Conservation (phyloP, 1,140 invertebrate species). For the Eulimnadia texana region DNA sequence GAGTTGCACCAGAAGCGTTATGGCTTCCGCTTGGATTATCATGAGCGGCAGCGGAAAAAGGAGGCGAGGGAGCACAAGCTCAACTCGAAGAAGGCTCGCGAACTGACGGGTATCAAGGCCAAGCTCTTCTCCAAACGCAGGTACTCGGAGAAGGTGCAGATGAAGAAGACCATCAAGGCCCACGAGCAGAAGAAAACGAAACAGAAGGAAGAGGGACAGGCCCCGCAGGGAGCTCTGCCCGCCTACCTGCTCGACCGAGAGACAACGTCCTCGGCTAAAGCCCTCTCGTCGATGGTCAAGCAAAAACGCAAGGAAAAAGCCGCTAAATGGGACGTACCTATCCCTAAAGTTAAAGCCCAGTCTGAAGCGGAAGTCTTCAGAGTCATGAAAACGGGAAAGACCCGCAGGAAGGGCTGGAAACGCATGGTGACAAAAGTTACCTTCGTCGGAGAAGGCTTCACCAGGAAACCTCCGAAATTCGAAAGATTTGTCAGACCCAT, state of each 20-base stretch:
- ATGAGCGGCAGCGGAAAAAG: constrained; percentile 89
- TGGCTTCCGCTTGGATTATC: constrained; percentile 91
- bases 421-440: constrained; percentile 98
- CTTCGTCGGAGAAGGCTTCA: constrained; percentile 96
- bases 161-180: constrained; percentile 93
- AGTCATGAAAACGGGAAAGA: constrained; percentile 86
- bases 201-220: constrained; percentile 59
- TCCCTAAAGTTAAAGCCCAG: constrained; percentile 94
- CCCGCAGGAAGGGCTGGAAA: constrained; percentile 95
- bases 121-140: constrained; percentile 95
- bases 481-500: constrained; percentile 98
- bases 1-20: constrained; percentile 91
- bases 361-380: constrained; percentile 97
- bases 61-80: constrained; percentile 87
- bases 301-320: constrained; percentile 99
- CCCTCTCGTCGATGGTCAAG: constrained; percentile 98
- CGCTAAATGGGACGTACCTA: constrained; percentile 98
- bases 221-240: constrained; percentile 80
- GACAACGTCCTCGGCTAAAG: constrained; percentile 82
- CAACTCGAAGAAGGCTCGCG: constrained; percentile 73
- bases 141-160: constrained; percentile 95
- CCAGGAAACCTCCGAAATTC: constrained; percentile 97
- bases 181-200: constrained; percentile 84
- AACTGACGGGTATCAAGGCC: constrained; percentile 87
- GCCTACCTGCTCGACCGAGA: constrained; percentile 94